Evolutionary conservation across 2,113 vertebrate genomes (phyloP).

Genomic region (Labrus mixtus): DNA sequence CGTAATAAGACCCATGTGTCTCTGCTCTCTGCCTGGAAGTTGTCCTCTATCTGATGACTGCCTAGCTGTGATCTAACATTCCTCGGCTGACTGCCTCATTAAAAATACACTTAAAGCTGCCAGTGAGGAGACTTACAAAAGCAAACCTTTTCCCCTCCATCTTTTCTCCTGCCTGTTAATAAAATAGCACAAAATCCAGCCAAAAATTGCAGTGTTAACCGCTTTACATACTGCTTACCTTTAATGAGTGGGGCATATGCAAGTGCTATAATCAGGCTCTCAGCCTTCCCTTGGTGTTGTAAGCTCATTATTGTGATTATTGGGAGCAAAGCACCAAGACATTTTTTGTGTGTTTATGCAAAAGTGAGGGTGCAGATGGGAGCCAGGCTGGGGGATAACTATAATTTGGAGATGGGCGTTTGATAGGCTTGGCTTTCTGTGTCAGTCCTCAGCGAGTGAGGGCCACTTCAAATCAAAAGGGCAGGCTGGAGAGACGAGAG

Average conservation of each 20-base stretch:
- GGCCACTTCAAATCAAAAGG: slow-evolving; percentile 12
- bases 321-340: slow-evolving; percentile 16
- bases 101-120: slow-evolving; percentile 53
- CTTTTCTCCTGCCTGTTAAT: slow-evolving; percentile 26
- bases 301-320: slow-evolving; percentile 58
- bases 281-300: slow-evolving; percentile 28
- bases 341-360: slow-evolving; percentile 32
- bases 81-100: slow-evolving; percentile 51
- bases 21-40: slow-evolving; percentile 47
- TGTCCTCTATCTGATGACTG: slow-evolving; percentile 35
- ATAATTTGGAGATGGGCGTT: slow-evolving; percentile 48
- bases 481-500: slow-evolving; percentile 14
- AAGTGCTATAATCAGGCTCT: slow-evolving; percentile 62
- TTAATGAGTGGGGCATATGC: slow-evolving; percentile 24
- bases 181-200: slow-evolving; percentile 35
- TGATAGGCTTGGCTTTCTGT: slow-evolving; percentile 37
- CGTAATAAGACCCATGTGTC: slow-evolving; percentile 49
- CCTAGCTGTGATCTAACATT: slow-evolving; percentile 49
- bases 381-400: slow-evolving; percentile 24
- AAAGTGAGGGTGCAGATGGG: slow-evolving; percentile 24
- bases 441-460: slow-evolving; percentile 18
- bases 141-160: slow-evolving; percentile 3
- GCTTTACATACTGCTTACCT: slow-evolving; percentile 54
- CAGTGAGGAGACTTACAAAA: slow-evolving; percentile 21
- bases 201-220: slow-evolving; percentile 44